Base-by-base conservation (phyloP, 2,888 invertebrate species). In the Eupithecia pulchellata region DNA sequence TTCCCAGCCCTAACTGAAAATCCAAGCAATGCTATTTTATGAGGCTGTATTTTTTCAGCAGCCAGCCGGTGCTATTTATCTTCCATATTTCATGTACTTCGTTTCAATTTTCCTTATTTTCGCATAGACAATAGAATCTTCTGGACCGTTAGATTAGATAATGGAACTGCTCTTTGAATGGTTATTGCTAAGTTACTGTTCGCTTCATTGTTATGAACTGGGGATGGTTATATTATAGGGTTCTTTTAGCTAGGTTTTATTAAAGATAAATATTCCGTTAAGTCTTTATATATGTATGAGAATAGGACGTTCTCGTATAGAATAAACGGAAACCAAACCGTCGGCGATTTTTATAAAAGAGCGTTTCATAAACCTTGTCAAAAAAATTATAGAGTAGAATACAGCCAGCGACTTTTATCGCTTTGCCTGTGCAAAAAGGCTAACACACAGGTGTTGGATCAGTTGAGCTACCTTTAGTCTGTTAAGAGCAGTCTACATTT, bases 1-100 rank as follows among this genome's bases (percentile, higher is more conserved):
- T 42, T 83, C 85, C 83, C 84, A 20, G 61, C 34, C 81, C 83
- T 82, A 84, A 79, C 78, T 75, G 79, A 60, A 86, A 86, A 84
- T 65, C 84, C 84, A 78, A 80, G 79, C 83, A 82, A 79, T 82
- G 81, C 77, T 77, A 79, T 86, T 89, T 91, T 90, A 90, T 84
- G 90, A 89, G 74, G 83, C 79, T 75, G 83, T 90, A 87, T 89
- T 87, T 89, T 87, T 85, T 83, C 78, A 76, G 81, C 66, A 77
- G 77, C 75, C 77, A 79, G 79, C 74, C 78, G 79, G 78, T 67
- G 68, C 81, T 86, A 83, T 86, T 86, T 88, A 85, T 86, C 83
- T 86, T 86, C 79, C 83, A 87, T 88, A 86, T 86, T 85, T 86
- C 83, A 82, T 79, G 76, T 83, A 82, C 79, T 84, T 80, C 81